These are phyloP conservation scores for Myoxocephalus aenaeus DNA, from an alignment of 2,797 vertebrate genomes.

Conservation along the genomic window DNA sequence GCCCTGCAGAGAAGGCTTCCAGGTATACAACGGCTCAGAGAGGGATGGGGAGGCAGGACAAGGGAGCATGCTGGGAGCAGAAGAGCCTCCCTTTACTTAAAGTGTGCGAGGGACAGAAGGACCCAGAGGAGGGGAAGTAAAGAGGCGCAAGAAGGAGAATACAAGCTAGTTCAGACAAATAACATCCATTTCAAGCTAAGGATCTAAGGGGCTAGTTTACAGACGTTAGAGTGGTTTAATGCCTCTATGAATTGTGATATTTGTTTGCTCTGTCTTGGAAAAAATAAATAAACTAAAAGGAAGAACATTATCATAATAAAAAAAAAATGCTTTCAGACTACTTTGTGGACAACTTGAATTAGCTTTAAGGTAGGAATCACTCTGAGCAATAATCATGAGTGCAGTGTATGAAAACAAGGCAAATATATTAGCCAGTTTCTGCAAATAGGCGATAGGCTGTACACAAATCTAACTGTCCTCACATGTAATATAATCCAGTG, in stretches of 20 bases:
- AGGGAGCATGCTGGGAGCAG: constrained; percentile 75
- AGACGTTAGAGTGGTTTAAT: background rate
- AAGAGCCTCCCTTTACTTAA: constrained; percentile 48
- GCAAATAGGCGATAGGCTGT: background rate
- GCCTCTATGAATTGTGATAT: background rate
- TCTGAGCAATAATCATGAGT: background rate
- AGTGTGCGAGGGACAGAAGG: constrained; percentile 56
- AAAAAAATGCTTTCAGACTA: background rate
- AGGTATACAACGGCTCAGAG: constrained; percentile 87
- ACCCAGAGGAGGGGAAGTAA: constrained; percentile 47
- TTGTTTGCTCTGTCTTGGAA: background rate
- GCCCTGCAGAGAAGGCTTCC: constrained; percentile 96
- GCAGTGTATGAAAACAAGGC: background rate
- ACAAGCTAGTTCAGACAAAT: constrained; percentile 45
- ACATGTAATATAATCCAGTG: background rate
- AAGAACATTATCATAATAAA: background rate
- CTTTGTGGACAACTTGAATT: constrained; percentile 1
- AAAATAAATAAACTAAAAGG: no score
- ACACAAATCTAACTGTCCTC: background rate
- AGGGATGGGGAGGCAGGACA: constrained; percentile 47
- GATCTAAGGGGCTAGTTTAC: constrained; percentile 5
- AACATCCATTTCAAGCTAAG: constrained; percentile 9
- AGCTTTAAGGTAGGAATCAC: background rate
- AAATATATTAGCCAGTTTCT: background rate
- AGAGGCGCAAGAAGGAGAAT: constrained; percentile 39